Conservation (phyloP, 2,797 vertebrate species). For the Ficedula albicollis region DNA sequence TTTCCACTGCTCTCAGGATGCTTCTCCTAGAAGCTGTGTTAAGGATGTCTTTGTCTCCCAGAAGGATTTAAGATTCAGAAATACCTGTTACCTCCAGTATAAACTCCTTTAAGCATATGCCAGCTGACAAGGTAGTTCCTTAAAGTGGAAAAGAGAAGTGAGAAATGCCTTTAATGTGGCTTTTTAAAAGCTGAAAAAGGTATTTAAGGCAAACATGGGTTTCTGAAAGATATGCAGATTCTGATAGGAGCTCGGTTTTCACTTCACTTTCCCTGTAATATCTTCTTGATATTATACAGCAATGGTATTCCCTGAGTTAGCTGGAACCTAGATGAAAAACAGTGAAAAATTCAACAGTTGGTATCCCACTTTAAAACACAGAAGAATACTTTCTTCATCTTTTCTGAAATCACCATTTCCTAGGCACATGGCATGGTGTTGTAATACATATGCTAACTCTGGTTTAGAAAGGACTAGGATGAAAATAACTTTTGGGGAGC, state of each 20-base stretch:
- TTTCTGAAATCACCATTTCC: not conserved
- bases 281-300: not conserved
- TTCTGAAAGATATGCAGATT: not conserved
- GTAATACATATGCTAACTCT: not conserved
- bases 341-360: not conserved
- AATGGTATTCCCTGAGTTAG: not conserved
- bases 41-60: not conserved
- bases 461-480: not conserved
- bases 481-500: not conserved
- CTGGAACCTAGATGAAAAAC: slow-evolving; percentile 8
- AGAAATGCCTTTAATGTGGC: not conserved
- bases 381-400: not conserved
- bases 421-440: not conserved
- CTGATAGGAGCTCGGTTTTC: not conserved
- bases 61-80: not conserved
- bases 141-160: not conserved
- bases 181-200: not conserved
- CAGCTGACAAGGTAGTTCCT: not conserved
- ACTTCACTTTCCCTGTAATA: not conserved
- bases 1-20: not conserved
- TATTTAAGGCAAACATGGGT: not conserved
- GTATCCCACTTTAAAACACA: not conserved
- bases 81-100: not conserved
- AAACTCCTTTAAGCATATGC: not conserved
- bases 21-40: not conserved